These are phyloP conservation scores for Zhengitettix transpicula DNA, from an alignment of 2,888 invertebrate species.

Conservation along the genomic window DNA sequence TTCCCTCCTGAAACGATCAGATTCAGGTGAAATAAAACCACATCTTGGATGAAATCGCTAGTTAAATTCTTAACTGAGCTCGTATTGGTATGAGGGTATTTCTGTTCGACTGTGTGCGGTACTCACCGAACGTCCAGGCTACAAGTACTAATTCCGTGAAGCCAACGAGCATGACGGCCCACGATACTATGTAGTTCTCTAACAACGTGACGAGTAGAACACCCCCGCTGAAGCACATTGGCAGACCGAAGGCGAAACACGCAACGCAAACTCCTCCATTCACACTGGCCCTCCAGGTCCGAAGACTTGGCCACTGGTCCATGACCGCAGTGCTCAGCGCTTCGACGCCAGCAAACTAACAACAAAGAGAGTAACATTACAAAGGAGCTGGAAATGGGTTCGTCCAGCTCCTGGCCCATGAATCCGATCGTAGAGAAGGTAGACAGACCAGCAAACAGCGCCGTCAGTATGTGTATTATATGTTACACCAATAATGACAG, in stretches of 20 bases:
- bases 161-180: conserved; percentile 56
- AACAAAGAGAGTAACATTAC: too few relatives aligned
- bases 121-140: conserved; percentile 47
- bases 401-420: conserved; percentile 25
- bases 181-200: conserved; percentile 63
- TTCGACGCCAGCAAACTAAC: conserved; percentile 50
- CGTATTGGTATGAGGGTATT: too few relatives aligned
- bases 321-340: conserved; percentile 50
- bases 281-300: conserved; percentile 35
- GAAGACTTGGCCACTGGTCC: conserved; percentile 43
- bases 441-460: conserved; percentile 22
- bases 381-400: conserved; percentile 17
- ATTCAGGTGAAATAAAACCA: too few relatives aligned
- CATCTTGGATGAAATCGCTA: too few relatives aligned
- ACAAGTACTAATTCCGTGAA: conserved; percentile 46
- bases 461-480: conserved; percentile 26
- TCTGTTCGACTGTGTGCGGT: too few relatives aligned
- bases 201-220: conserved; percentile 54
- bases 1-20: conserved; percentile 22
- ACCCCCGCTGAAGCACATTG: conserved; percentile 61
- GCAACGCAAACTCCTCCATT: conserved; percentile 44
- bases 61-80: too few relatives aligned
- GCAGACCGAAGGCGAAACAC: conserved; percentile 51
- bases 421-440: conserved; percentile 28
- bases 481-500: background rate